phyloP scores from a whole-genome alignment of 1,140 invertebrate genomes.

The Brachionus rubens region DNA sequence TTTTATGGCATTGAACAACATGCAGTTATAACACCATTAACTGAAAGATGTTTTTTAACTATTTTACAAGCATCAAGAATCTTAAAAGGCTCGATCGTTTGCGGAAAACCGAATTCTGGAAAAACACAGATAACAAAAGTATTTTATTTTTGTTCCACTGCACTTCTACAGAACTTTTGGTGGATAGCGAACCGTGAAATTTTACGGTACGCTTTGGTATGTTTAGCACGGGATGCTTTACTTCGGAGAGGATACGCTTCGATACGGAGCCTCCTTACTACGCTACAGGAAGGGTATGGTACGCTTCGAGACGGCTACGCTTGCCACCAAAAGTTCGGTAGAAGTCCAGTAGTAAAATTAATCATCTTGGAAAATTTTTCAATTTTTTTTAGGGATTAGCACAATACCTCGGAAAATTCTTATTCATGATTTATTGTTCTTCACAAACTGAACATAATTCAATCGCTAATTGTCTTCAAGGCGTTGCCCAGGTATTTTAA shows the following conservation, averaged over 20 bases:
- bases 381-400: constrained; percentile 54
- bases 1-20: constrained; percentile 57
- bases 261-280: no score
- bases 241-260: no score
- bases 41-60: constrained; percentile 57
- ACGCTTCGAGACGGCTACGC: no score
- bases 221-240: no score
- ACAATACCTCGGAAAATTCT: constrained; percentile 55
- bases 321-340: no score
- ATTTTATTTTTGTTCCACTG: no score
- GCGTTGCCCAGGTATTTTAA: constrained; percentile 57
- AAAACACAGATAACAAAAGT: constrained; percentile 59
- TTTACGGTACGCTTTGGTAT: no score
- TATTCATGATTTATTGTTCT: constrained; percentile 55
- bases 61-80: constrained; percentile 55
- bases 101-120: constrained; percentile 54
- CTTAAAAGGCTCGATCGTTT: constrained; percentile 52
- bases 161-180: no score
- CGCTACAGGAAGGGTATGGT: no score
- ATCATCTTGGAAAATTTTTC: neutral
- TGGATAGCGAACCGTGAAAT: no score
- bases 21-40: constrained; percentile 54
- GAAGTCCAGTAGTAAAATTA: no score
- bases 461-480: constrained; percentile 55
- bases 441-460: constrained; percentile 50